Evolutionary conservation across 2,113 vertebrate genomes (phyloP).

Genomic region (Lonchura striata): DNA sequence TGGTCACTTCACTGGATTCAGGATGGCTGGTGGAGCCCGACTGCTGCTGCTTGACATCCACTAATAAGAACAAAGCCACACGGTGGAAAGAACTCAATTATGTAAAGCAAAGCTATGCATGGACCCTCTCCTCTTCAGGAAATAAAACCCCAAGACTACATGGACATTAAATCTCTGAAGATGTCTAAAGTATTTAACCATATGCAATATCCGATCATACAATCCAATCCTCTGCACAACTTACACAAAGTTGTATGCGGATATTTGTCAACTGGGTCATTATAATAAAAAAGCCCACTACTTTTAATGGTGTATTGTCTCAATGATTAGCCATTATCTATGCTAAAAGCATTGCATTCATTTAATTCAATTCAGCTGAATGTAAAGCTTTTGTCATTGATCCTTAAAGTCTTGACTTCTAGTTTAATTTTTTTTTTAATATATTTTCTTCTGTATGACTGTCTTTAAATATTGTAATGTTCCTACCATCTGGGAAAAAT

Average conservation of each 20-base stretch:
- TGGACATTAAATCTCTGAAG: not conserved
- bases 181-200: not conserved
- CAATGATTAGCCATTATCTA: not conserved
- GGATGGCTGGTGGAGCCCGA: not conserved
- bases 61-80: not conserved
- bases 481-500: not conserved
- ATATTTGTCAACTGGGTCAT: not conserved
- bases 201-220: not conserved
- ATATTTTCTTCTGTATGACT: not conserved
- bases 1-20: not conserved
- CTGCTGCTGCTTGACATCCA: not conserved
- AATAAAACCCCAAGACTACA: not conserved
- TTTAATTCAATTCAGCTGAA: not conserved
- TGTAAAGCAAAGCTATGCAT: not conserved
- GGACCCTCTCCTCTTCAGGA: not conserved
- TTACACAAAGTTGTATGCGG: rapidly evolving
- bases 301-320: not conserved
- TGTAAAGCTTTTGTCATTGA: not conserved
- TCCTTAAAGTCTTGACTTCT: not conserved
- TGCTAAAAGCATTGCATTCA: not conserved
- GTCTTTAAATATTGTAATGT: not conserved
- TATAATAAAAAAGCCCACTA: not conserved
- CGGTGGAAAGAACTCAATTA: not conserved
- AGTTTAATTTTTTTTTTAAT: not conserved
- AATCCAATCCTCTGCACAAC: not conserved